Evolutionary conservation across 2,797 vertebrate genomes (phyloP).

Genomic region (Pangasius djambal): DNA sequence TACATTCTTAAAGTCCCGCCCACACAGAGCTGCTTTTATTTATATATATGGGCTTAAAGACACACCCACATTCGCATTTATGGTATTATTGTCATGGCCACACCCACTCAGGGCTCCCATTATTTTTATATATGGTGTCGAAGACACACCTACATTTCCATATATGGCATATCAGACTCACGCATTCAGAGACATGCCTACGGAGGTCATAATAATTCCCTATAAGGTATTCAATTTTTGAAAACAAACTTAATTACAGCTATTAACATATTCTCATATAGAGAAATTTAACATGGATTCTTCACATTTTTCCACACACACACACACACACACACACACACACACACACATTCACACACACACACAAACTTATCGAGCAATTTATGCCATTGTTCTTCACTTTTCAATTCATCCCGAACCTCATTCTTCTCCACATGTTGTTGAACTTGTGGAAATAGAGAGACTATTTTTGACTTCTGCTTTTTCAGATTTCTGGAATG

Average conservation of each 20-base stretch:
- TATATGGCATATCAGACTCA: neutral
- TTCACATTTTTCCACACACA: neutral
- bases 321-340: neutral
- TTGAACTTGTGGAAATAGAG: neutral
- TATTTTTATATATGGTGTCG: neutral
- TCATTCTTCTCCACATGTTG: conserved; percentile 2
- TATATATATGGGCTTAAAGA: neutral
- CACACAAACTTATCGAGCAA: conserved; percentile 46
- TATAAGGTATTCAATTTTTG: neutral
- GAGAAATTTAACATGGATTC: neutral
- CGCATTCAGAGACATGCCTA: neutral
- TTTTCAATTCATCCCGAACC: conserved; percentile 58
- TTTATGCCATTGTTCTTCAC: conserved; percentile 53
- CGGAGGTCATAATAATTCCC: neutral
- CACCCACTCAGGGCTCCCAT: neutral
- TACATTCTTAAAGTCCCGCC: neutral
- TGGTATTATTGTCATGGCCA: neutral
- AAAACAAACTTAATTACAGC: neutral
- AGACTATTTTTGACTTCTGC: conserved; percentile 58
- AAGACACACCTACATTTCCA: neutral
- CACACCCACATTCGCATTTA: neutral
- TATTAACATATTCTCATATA: neutral
- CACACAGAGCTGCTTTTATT: neutral
- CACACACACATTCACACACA: neutral
- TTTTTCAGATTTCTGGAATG: conserved; percentile 58